Evolutionary conservation across 1,140 invertebrate species (phyloP).

Genomic region (Tetraneura akinire): DNA sequence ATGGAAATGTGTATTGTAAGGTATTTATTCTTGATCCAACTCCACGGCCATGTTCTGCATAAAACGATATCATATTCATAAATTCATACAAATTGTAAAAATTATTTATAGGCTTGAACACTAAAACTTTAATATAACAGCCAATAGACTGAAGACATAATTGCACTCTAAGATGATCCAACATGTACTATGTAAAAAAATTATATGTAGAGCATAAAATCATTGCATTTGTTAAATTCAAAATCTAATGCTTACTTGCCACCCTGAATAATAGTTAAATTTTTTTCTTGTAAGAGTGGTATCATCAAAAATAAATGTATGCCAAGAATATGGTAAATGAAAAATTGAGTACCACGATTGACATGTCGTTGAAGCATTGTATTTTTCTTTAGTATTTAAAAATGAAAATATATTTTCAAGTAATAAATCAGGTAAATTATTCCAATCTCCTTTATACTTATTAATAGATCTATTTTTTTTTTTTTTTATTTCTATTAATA

Average conservation of each 20-base stretch:
- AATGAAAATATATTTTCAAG: slow-evolving; percentile 77
- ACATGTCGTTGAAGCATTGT: slow-evolving; percentile 75
- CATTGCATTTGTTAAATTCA: no score
- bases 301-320: slow-evolving; percentile 72
- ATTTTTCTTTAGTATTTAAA: slow-evolving; percentile 66
- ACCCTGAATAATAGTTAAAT: slow-evolving; percentile 82
- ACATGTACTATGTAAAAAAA: slow-evolving; percentile 63
- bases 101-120: slow-evolving; percentile 75
- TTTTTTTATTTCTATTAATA: not conserved
- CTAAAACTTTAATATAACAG: slow-evolving; percentile 67
- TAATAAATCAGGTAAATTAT: slow-evolving; percentile 72
- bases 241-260: slow-evolving; percentile 63
- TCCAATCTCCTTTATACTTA: slow-evolving; percentile 62
- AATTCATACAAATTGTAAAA: slow-evolving; percentile 85
- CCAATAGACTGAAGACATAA: slow-evolving; percentile 74
- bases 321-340: slow-evolving; percentile 74
- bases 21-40: slow-evolving; percentile 66
- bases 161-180: slow-evolving; percentile 76
- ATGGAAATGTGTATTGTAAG: slow-evolving; percentile 78
- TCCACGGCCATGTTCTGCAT: slow-evolving; percentile 63
- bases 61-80: slow-evolving; percentile 78
- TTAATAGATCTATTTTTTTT: not conserved
- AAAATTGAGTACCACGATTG: slow-evolving; percentile 72
- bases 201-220: no score
- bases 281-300: slow-evolving; percentile 72